Evolutionary conservation across 2,888 invertebrate genomes (phyloP), one percentile per base, ranked within the genome.

Genomic region (Philonicus albiceps): DNA sequence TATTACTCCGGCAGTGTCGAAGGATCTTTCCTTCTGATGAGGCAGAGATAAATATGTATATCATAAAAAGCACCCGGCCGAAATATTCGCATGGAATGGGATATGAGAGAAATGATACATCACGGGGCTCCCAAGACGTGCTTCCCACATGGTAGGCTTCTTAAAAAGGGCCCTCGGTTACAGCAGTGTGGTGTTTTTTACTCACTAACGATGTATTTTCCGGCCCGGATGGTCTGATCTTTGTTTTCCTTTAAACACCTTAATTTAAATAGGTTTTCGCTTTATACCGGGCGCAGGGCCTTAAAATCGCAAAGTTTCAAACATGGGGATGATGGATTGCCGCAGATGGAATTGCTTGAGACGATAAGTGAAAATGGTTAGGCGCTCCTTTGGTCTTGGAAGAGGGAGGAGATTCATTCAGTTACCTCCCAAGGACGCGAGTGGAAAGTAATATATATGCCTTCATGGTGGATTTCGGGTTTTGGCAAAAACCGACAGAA

Each of bases 231-330:
- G 40, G 37, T 16, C 76, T 76, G 34, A 22, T 37, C 34, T 22
- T 76, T 31, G 76, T 76, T 76, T 76, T 76, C 76, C 34, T 22
- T 31, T 31, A 40, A 76, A 76, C 22, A 40, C 76, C 34, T 76
- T 40, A 76, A 76, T 76, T 76, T 76, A 34, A 76, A 76, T 76
- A 76, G 76, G 40, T 76, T 76, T 76, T 22, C 34, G 34, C 76
- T 76, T 76, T 22, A 19, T 22, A 27, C 76, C 34, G 76, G 43
- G 64, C 64, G 64, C 11, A 22, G 40, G 40, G 37, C 76, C 40
- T 37, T 40, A 37, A 40, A 76, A 76, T 76, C 76, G 76, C 8
- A 76, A 40, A 76, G 76, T 76, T 76, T 19, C 16, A 76, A 43
- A 37, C 76, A 22, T 76, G 4, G 34, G 19, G 19, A 76, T 40